Conservation (phyloP, 2,113 vertebrate species). For the Gobiocypris rarus region DNA sequence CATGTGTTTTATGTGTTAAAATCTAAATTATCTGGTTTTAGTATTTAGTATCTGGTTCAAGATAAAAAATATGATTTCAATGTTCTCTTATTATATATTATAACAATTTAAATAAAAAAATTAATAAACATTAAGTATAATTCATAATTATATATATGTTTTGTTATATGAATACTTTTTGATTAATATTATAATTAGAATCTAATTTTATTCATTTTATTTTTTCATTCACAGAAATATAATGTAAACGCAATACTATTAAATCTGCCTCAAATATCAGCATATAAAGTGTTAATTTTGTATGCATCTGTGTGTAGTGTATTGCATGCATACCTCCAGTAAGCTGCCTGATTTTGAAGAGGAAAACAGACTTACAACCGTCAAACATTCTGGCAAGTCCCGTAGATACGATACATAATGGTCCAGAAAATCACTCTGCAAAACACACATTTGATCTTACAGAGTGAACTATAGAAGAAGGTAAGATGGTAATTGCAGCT, state of each 20-base stretch:
- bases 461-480: not conserved
- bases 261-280: not conserved
- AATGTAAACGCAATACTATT: not conserved
- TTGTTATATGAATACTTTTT: too few relatives aligned
- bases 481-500: not conserved
- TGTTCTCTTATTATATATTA: not conserved
- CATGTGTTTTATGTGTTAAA: not conserved
- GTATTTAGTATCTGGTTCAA: too few relatives aligned
- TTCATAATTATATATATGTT: not conserved
- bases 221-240: too few relatives aligned
- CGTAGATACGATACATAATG: slow-evolving; percentile 93
- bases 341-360: slow-evolving; percentile 65
- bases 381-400: slow-evolving; percentile 93
- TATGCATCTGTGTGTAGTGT: not conserved
- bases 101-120: not conserved
- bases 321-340: slow-evolving; percentile 69
- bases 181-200: too few relatives aligned
- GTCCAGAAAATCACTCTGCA: slow-evolving; percentile 93
- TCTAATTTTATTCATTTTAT: too few relatives aligned
- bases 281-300: not conserved
- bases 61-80: not conserved
- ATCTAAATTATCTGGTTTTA: not conserved
- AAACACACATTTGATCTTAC: slow-evolving; percentile 35
- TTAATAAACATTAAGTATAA: not conserved
- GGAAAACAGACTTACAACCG: slow-evolving; percentile 80